Evolutionary conservation across 1,140 invertebrate species (phyloP), one percentile per base, ranked within the genome.

Genomic region (Mya arenaria): DNA sequence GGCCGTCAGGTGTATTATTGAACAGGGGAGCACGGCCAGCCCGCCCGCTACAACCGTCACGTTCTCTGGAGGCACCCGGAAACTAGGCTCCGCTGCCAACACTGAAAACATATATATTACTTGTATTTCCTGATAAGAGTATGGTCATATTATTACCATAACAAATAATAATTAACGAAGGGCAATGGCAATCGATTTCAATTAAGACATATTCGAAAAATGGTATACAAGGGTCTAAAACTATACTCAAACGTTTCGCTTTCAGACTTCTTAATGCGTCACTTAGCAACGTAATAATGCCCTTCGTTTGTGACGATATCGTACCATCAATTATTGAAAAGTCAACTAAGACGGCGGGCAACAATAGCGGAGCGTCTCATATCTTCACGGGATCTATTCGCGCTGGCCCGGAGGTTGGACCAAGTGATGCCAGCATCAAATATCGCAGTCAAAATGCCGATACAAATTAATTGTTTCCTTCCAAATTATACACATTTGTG

Each of bases 31-130:
- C 30, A 72, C 69, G 10, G 69, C 69, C 17, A 52, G 32, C 6
- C 55, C 48, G 2, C 69, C 69, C 17, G 32, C 69, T 0, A 72
- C 52, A 4, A 72, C 48, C 19, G 69, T 72, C 25, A 72, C 69
- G 23, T 72, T 72, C 4, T 25, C 25, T 6, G 69, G 44, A 8
- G 69, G 69, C 10, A 72, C 41, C 23, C 69, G 44, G 55, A 72
- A 72, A 72, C 69, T 72, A 8, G 69, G 69, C 52, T 72, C 69
- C 13, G 69, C 69, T 1, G 69, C 69, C 23, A 72, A 72, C 17
- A 72, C 69, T 72, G 69, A 1, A 52, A 52, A n/a, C n/a, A n/a
- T n/a, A n/a, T n/a, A n/a, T n/a, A n/a, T n/a, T n/a, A n/a, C n/a
- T n/a, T n/a, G n/a, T n/a, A n/a, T n/a, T n/a, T n/a, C n/a, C n/a